Evolutionary conservation across 2,888 invertebrate species (phyloP).

Genomic region (Uropetala carovei): DNA sequence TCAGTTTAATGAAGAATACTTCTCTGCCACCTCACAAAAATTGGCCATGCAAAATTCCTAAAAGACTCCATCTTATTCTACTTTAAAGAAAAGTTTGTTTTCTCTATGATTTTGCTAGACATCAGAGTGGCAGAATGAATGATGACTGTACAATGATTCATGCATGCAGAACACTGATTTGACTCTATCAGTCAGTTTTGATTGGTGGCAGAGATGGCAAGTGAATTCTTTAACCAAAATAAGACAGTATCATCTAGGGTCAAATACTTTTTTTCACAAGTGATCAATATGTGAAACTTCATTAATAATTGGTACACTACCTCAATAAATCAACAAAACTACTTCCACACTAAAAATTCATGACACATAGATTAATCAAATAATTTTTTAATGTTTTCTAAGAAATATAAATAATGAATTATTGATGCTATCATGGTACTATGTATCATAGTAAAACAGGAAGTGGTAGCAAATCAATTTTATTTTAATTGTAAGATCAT

Average conservation of each 20-base stretch:
- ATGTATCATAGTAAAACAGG: background rate
- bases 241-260: slow-evolving; percentile 19
- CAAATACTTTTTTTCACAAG: slow-evolving; percentile 1
- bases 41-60: slow-evolving; percentile 51
- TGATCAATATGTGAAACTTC: background rate
- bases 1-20: background rate
- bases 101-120: background rate
- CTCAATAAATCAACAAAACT: background rate
- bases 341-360: background rate
- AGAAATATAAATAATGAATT: background rate
- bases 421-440: background rate
- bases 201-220: slow-evolving; percentile 54
- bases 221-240: slow-evolving; percentile 33
- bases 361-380: background rate
- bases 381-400: background rate
- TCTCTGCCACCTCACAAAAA: slow-evolving; percentile 52
- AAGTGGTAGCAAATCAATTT: background rate
- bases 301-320: background rate
- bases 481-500: background rate
- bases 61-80: background rate
- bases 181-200: slow-evolving; percentile 53
- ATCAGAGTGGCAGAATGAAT: background rate
- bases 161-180: slow-evolving; percentile 41
- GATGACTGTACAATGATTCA: slow-evolving; percentile 45
- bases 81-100: background rate